These are phyloP conservation scores for Rhea americana DNA, from an alignment of 2,113 vertebrate species.

Conservation along the genomic window DNA sequence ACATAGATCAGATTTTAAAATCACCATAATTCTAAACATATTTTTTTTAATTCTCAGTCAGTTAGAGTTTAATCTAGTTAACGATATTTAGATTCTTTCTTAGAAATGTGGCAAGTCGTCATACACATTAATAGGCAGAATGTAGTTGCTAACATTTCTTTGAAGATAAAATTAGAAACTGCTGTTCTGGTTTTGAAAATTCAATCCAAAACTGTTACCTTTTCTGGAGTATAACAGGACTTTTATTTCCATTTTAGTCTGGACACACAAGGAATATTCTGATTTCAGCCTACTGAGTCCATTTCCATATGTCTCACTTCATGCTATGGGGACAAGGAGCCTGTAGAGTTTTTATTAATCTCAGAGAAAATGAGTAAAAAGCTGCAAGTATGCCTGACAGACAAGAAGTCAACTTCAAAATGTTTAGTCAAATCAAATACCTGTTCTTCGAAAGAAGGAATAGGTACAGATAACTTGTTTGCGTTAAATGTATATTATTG, in stretches of 20 bases:
- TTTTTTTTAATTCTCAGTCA: neutral
- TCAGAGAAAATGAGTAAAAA: neutral
- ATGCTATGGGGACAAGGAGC: neutral
- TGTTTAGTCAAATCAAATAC: conserved; percentile 29
- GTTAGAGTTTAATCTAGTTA: neutral
- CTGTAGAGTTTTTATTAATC: conserved; percentile 1
- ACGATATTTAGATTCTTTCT: neutral
- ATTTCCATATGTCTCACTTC: neutral
- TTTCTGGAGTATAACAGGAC: neutral
- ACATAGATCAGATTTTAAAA: neutral
- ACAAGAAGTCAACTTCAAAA: neutral
- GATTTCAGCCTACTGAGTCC: neutral
- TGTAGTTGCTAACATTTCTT: neutral
- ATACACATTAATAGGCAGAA: neutral
- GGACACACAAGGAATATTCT: neutral
- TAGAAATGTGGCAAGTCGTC: neutral
- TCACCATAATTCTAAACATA: neutral
- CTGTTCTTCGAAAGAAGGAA: conserved; percentile 1
- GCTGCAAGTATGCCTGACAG: conserved; percentile 36
- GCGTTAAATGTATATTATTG: neutral
- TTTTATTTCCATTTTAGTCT: neutral
- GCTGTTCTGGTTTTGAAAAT: neutral
- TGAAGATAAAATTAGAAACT: neutral
- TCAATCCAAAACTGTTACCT: neutral
- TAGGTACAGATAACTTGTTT: neutral